Conservation (phyloP, 2,113 vertebrate genomes). For the Uria aalge region DNA sequence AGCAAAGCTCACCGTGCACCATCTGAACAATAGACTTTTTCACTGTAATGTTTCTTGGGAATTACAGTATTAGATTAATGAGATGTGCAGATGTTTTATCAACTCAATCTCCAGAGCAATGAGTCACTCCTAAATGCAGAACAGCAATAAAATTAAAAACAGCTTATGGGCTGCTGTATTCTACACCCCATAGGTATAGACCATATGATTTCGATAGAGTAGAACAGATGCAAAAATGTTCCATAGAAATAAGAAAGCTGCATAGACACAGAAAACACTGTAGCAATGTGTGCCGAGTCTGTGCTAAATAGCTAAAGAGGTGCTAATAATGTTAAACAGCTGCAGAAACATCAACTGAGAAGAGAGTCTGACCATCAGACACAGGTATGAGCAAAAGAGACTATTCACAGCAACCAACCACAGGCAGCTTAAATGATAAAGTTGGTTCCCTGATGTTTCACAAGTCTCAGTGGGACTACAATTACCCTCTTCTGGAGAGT, state of each 20-base stretch:
- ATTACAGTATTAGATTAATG: slow-evolving; percentile 33
- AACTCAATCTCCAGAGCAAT: slow-evolving; percentile 25
- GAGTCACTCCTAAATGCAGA: slow-evolving; percentile 16
- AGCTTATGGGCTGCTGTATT: neutral
- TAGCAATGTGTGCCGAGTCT: neutral
- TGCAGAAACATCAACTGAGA: neutral
- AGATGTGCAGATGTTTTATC: slow-evolving; percentile 40
- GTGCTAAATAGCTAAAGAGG: neutral
- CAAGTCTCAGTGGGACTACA: neutral
- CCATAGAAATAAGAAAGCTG: neutral
- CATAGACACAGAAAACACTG: neutral
- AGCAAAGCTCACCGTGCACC: neutral
- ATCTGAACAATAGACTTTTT: neutral
- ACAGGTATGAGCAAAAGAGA: neutral
- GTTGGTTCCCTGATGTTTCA: neutral
- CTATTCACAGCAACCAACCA: neutral
- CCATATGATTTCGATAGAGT: neutral
- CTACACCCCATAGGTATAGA: neutral
- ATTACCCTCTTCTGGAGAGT: neutral
- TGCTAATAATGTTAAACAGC: neutral
- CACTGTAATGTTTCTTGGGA: neutral
- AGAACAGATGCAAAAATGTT: neutral
- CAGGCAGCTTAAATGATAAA: neutral
- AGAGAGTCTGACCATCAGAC: neutral
- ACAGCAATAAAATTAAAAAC: slow-evolving; percentile 21